Evolutionary conservation across 35 echinoderm and acorn worm genomes (phyloP).

Genomic region (Ophioderma brevispina): DNA sequence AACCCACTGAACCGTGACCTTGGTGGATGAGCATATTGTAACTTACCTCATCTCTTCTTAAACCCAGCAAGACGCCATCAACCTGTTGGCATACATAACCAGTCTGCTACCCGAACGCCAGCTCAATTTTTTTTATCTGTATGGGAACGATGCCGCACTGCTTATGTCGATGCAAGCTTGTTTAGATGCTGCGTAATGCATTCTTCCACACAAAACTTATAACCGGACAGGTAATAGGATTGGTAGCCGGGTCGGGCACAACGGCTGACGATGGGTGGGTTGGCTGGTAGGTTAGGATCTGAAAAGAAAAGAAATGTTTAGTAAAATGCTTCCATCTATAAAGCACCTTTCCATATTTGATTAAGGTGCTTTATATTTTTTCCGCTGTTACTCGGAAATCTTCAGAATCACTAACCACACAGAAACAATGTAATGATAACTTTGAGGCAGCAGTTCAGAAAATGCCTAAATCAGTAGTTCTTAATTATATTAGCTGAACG

Average conservation of each 20-base stretch:
- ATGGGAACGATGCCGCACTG: not conserved
- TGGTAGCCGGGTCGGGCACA: not conserved
- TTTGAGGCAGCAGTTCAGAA: too few species aligned
- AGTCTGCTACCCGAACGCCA: not conserved
- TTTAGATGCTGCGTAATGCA: not conserved
- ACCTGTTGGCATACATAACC: not conserved
- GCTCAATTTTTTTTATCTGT: conserved; percentile 7
- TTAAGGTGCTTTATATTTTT: too few species aligned
- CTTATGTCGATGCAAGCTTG: not conserved
- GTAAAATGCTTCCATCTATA: too few species aligned
- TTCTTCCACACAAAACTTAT: not conserved
- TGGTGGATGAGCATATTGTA: too few species aligned
- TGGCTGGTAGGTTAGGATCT: not conserved
- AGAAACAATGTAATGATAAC: too few species aligned
- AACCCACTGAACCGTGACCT: too few species aligned
- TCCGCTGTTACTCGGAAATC: too few species aligned
- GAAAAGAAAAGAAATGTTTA: too few species aligned
- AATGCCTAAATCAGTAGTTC: too few species aligned
- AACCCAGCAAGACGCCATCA: not conserved
- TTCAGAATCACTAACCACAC: too few species aligned
- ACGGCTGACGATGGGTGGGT: not conserved
- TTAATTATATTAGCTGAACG: too few species aligned
- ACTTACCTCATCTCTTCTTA: not conserved
- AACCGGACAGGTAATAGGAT: not conserved
- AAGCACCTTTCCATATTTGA: too few species aligned